These are phyloP conservation scores for Phaetusa simplex DNA, from an alignment of 2,113 vertebrate species.

Conservation along the genomic window DNA sequence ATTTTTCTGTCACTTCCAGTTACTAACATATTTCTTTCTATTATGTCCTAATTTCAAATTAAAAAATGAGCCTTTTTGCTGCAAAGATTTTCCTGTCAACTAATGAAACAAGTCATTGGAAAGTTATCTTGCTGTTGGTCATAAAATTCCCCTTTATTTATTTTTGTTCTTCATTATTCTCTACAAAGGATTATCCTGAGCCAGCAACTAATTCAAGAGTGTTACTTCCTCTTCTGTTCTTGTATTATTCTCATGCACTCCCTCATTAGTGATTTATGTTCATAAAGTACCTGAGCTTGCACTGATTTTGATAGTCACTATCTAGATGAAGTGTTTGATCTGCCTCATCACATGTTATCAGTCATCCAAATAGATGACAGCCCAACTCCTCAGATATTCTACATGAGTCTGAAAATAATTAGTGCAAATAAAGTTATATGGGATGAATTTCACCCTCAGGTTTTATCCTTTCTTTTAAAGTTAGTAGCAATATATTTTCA, in stretches of 20 bases:
- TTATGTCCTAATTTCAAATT: not conserved
- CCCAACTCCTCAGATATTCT: not conserved
- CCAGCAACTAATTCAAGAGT: not conserved
- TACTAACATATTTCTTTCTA: not conserved
- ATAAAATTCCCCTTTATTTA: not conserved
- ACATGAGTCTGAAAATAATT: not conserved
- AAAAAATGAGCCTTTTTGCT: not conserved
- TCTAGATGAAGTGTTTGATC: not conserved
- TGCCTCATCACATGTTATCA: not conserved
- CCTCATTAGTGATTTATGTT: not conserved
- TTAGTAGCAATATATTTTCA: not conserved
- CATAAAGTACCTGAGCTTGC: not conserved
- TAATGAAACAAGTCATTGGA: not conserved
- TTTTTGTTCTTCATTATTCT: not conserved
- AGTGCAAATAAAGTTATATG: conserved; percentile 22
- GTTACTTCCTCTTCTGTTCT: not conserved
- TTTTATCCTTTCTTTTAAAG: not conserved
- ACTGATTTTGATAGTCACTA: not conserved
- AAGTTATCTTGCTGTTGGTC: not conserved
- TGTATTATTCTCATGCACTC: not conserved
- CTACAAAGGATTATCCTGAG: not conserved
- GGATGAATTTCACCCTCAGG: not conserved
- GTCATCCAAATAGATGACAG: not conserved
- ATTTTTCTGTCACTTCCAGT: not conserved
- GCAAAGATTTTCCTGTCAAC: not conserved